These are phyloP conservation scores for Cephus spinipes DNA, from an alignment of 2,888 invertebrate genomes.

Conservation along the genomic window DNA sequence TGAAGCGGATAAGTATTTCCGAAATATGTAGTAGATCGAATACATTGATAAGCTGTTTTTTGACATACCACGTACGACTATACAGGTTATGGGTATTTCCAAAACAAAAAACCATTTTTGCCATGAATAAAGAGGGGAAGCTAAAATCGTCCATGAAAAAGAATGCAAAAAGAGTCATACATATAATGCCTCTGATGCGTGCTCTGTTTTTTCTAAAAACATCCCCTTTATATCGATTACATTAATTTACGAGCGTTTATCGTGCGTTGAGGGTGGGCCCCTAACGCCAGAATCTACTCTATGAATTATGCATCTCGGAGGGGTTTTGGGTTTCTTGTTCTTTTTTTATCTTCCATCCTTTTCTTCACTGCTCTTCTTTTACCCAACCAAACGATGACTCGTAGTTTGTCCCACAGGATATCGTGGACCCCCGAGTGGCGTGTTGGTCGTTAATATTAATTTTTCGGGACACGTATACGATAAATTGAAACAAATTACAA, in stretches of 20 bases:
- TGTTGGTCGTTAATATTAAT: constrained; percentile 25
- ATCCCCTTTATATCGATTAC: constrained; percentile 28
- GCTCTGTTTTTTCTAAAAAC: background rate
- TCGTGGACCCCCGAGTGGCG: background rate
- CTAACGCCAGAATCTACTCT: constrained; percentile 22
- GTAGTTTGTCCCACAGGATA: constrained; percentile 2
- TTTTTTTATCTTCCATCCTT: constrained; percentile 8
- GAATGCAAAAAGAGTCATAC: background rate
- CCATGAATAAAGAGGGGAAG: background rate
- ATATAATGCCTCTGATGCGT: background rate
- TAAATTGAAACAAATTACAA: constrained; percentile 33
- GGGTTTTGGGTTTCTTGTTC: constrained; percentile 31
- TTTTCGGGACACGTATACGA: constrained; percentile 4
- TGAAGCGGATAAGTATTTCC: background rate
- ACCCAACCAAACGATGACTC: background rate
- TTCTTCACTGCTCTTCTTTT: constrained; percentile 12
- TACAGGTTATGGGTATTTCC: background rate
- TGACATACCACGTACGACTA: background rate
- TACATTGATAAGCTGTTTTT: background rate
- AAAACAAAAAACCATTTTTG: background rate
- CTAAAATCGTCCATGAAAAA: background rate
- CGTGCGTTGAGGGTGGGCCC: constrained; percentile 32
- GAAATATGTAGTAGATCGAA: background rate
- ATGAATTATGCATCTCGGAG: constrained; percentile 51
- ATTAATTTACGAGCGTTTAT: constrained; percentile 47